Conservation (phyloP, 2,797 vertebrate genomes). For the Leptodactylus fallax region DNA sequence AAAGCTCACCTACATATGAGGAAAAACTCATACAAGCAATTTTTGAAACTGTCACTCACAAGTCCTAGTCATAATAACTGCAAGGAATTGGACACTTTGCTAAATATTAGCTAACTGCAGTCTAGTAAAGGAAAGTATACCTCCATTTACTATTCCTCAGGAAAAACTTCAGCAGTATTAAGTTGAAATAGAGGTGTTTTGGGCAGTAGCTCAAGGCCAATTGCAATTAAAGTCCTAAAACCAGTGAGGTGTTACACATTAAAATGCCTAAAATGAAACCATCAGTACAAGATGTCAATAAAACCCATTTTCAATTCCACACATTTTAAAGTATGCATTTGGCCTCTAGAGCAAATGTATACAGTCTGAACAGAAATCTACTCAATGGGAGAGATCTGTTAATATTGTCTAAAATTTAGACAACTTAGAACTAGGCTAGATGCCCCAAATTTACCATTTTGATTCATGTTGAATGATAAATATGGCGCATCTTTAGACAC, state of each 20-base stretch:
- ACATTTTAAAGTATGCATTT: not conserved
- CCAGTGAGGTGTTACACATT: not conserved
- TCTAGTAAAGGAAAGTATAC: not conserved
- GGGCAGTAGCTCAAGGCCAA: not conserved
- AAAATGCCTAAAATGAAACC: not conserved
- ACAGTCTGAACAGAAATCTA: too few species aligned
- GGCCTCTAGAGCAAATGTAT: too few species aligned
- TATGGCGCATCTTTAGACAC: too few species aligned
- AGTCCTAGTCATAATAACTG: not conserved
- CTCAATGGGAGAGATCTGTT: too few species aligned
- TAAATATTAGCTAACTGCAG: not conserved
- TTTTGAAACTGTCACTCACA: constrained; percentile 12
- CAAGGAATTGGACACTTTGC: not conserved
- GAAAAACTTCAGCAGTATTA: not conserved
- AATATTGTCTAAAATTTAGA: too few species aligned
- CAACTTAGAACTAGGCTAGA: too few species aligned
- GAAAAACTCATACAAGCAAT: constrained; percentile 8
- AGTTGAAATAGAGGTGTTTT: not conserved
- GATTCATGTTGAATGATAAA: too few species aligned
- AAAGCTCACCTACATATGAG: not conserved
- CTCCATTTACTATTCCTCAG: not conserved
- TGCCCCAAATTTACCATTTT: too few species aligned
- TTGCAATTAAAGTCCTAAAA: not conserved
- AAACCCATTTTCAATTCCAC: not conserved
- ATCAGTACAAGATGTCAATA: not conserved